A percentile compares a stretch with the other conserved stretches of the same genome.
These are phyloP conservation scores for Cactoblastis cactorum DNA, from an alignment of 2,888 invertebrate species.

Conservation along the genomic window DNA sequence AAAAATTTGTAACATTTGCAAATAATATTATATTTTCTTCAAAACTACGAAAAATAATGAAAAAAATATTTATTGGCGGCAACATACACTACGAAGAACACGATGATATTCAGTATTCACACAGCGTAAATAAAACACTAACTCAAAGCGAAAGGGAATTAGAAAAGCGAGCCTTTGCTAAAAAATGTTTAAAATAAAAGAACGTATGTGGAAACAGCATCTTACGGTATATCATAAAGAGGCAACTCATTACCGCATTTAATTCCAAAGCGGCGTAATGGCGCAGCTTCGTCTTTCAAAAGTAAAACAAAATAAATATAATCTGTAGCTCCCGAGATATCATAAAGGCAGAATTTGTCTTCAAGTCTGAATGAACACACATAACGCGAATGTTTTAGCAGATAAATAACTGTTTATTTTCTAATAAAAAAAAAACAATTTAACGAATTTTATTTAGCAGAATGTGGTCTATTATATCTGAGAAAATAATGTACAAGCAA, in stretches of 20 bases:
- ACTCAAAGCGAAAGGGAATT: constrained; percentile 12
- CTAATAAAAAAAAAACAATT: no score
- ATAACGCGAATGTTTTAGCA: no score
- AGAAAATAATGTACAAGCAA: no score
- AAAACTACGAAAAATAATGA: no score
- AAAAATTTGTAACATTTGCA: no score
- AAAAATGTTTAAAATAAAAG: constrained; percentile 12
- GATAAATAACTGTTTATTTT: no score
- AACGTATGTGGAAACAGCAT: constrained; percentile 13
- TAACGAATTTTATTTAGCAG: no score
- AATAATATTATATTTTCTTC: not conserved
- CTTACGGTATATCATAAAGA: constrained; percentile 20
- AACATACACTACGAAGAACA: not conserved
- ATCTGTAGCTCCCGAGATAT: not conserved
- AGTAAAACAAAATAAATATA: constrained; percentile 13
- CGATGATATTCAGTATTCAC: not conserved
- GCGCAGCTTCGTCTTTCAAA: constrained; percentile 8
- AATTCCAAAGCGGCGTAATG: constrained; percentile 20
- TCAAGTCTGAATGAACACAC: not conserved
- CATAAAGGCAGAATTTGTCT: constrained; percentile 2
- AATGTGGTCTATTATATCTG: no score
- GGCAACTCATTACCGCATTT: constrained; percentile 23
- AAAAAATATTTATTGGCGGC: not conserved
- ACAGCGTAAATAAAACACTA: constrained; percentile 9
- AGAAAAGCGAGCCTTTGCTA: constrained; percentile 3